phyloP scores from a whole-genome alignment of 2,113 vertebrate genomes.

The Rhagologus leucostigma region DNA sequence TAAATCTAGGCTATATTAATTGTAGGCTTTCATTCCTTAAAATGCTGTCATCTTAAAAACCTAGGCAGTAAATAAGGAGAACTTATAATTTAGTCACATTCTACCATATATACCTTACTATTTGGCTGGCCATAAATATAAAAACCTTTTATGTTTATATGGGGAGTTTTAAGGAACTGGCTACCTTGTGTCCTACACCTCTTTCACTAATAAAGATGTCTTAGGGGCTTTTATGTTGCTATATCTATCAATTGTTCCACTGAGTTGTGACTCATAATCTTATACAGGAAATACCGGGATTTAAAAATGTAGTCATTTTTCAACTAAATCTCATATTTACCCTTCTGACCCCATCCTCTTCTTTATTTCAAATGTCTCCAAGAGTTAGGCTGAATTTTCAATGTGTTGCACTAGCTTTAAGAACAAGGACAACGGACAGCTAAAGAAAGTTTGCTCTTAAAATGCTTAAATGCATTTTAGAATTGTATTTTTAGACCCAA shows the following conservation, averaged over 20 bases:
- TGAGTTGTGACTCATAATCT: neutral
- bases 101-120: neutral
- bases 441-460: neutral
- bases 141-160: neutral
- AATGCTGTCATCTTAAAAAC: neutral
- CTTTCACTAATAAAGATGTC: neutral
- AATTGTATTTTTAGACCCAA: neutral
- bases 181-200: neutral
- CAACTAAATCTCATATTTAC: neutral
- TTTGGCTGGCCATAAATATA: neutral
- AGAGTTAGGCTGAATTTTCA: neutral
- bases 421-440: neutral
- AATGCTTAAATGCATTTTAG: neutral
- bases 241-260: neutral
- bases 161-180: neutral
- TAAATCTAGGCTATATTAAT: neutral
- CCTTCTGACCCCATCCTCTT: neutral
- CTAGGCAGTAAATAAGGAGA: neutral
- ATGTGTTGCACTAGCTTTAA: neutral
- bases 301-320: neutral
- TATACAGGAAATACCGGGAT: neutral
- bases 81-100: neutral
- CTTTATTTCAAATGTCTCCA: neutral
- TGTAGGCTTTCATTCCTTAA: neutral
- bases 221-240: neutral